phyloP scores from a whole-genome alignment of 2,888 invertebrate species.

The Melanotus villosus region DNA sequence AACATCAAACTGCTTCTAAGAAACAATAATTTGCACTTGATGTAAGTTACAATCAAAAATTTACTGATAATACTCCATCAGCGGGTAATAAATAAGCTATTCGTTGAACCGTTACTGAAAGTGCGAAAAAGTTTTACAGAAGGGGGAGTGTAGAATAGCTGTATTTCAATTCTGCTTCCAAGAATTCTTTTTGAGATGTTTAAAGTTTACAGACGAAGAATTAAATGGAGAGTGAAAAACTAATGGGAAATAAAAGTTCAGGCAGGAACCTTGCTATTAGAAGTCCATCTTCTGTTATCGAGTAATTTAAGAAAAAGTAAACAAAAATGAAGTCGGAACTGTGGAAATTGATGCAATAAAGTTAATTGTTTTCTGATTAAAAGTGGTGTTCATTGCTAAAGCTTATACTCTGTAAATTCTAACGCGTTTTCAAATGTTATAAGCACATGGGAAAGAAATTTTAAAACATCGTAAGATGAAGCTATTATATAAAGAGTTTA shows the following conservation, averaged over 20 bases:
- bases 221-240: slow-evolving; percentile 41
- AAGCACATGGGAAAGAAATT: too few relatives aligned
- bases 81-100: slow-evolving; percentile 6
- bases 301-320: not conserved
- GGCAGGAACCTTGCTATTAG: not conserved
- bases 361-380: too few relatives aligned
- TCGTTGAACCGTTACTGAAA: slow-evolving; percentile 2
- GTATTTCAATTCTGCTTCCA: slow-evolving; percentile 16
- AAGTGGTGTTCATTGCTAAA: too few relatives aligned
- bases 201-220: slow-evolving; percentile 32
- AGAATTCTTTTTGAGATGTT: slow-evolving; percentile 39
- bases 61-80: slow-evolving; percentile 1
- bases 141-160: slow-evolving; percentile 13
- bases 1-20: not conserved
- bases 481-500: too few relatives aligned
- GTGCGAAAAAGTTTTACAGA: slow-evolving; percentile 16
- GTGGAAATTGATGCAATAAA: too few relatives aligned
- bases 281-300: not conserved
- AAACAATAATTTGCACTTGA: not conserved
- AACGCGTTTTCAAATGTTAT: too few relatives aligned
- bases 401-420: too few relatives aligned
- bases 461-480: too few relatives aligned
- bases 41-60: not conserved
- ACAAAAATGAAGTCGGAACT: not conserved
- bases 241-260: slow-evolving; percentile 35